These are phyloP conservation scores for Meteorus sp. DNA, from an alignment of 1,140 invertebrate species.

Conservation along the genomic window DNA sequence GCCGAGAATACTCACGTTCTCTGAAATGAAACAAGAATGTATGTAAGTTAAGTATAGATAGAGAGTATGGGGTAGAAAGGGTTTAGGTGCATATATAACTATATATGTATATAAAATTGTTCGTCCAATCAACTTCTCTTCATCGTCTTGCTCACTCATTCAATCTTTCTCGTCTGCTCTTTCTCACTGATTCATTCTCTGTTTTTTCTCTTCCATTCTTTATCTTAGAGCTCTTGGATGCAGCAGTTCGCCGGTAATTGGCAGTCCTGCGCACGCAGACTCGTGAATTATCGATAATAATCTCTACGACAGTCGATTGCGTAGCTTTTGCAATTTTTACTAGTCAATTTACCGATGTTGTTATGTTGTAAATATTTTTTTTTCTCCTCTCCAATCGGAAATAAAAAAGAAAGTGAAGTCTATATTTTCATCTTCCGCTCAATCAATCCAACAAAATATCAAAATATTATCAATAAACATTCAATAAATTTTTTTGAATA, in stretches of 20 bases:
- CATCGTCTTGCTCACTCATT: not conserved
- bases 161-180: not conserved
- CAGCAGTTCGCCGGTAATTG: constrained; percentile 10
- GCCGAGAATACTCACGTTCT: constrained; percentile 86
- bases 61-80: too few relatives aligned
- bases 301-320: constrained; percentile 18
- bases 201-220: not conserved
- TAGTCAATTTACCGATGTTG: not conserved
- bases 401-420: too few relatives aligned
- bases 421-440: not conserved
- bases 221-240: not conserved
- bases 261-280: not conserved
- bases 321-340: constrained; percentile 16
- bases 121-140: constrained; percentile 5
- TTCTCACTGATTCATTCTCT: not conserved
- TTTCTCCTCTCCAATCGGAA: too few relatives aligned
- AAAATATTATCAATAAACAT: not conserved
- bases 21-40: constrained; percentile 52
- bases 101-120: not conserved
- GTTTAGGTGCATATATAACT: constrained; percentile 6
- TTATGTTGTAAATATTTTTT: not conserved
- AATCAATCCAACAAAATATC: not conserved
- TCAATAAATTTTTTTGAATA: not conserved
- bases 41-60: constrained; percentile 14
- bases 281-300: constrained; percentile 20